Conservation (phyloP, 2,113 vertebrate genomes). For the Apaloderma vittatum region DNA sequence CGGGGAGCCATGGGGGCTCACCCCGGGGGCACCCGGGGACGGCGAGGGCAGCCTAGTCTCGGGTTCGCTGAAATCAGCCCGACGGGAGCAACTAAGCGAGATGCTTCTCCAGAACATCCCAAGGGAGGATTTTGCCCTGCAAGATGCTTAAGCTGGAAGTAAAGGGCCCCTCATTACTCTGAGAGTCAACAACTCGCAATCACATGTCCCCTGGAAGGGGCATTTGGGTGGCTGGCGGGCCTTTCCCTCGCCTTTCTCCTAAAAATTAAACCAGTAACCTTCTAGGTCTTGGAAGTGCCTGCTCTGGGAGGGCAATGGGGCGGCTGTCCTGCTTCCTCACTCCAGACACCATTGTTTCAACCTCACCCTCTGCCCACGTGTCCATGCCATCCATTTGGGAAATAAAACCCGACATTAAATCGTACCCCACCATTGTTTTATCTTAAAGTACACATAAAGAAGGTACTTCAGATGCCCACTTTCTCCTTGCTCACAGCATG, state of each 20-base stretch:
- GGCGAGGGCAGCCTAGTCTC: background rate
- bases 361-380: fast-evolving
- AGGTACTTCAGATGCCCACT: background rate
- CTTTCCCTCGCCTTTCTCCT: background rate
- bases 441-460: background rate
- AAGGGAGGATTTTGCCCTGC: background rate
- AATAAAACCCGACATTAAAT: background rate
- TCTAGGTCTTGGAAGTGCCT: background rate
- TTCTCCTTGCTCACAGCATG: background rate
- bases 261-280: background rate
- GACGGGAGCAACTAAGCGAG: background rate
- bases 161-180: background rate
- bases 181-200: background rate
- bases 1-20: too few relatives aligned
- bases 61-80: background rate
- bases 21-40: background rate
- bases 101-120: background rate
- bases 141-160: background rate
- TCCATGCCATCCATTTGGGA: background rate
- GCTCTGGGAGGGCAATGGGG: fast-evolving
- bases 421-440: background rate
- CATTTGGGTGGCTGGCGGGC: fast-evolving
- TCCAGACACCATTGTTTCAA: background rate
- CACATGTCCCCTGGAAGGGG: fast-evolving
- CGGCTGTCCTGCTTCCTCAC: background rate